Conservation (phyloP, 2,797 vertebrate species). For the Myiothlypis coronata region DNA sequence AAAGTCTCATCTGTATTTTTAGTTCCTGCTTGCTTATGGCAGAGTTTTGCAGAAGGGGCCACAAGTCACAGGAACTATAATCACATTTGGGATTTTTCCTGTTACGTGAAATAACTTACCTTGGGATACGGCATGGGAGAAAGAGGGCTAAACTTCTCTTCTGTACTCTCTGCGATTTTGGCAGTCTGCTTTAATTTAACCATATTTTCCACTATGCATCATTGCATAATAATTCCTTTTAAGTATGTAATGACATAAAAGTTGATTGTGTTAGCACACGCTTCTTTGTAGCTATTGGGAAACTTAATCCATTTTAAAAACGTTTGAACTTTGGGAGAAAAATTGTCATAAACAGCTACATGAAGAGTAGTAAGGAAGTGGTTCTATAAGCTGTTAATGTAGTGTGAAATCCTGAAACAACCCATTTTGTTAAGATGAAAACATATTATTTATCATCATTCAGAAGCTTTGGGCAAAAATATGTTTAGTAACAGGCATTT, state of each 20-base stretch:
- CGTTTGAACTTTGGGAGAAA: neutral
- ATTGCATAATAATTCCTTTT: neutral
- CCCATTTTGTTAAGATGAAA: neutral
- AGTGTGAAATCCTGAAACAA: neutral
- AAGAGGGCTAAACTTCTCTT: neutral
- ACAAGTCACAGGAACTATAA: neutral
- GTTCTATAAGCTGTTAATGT: neutral
- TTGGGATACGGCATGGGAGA: neutral
- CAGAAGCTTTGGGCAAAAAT: neutral
- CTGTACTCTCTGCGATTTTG: neutral
- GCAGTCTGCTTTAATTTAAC: neutral
- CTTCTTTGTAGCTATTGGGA: neutral
- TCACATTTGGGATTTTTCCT: neutral
- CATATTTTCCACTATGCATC: neutral
- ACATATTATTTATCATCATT: neutral
- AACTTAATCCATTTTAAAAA: neutral
- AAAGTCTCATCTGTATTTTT: constrained; percentile 32
- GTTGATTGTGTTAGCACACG: neutral
- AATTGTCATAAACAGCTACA: neutral
- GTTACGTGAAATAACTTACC: neutral
- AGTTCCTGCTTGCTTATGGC: neutral
- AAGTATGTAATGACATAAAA: neutral
- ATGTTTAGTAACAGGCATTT: neutral
- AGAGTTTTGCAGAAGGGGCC: neutral
- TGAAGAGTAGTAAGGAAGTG: neutral